These are phyloP conservation scores for Cheilosia vernalis DNA, from an alignment of 2,888 invertebrate species.

Conservation along the genomic window DNA sequence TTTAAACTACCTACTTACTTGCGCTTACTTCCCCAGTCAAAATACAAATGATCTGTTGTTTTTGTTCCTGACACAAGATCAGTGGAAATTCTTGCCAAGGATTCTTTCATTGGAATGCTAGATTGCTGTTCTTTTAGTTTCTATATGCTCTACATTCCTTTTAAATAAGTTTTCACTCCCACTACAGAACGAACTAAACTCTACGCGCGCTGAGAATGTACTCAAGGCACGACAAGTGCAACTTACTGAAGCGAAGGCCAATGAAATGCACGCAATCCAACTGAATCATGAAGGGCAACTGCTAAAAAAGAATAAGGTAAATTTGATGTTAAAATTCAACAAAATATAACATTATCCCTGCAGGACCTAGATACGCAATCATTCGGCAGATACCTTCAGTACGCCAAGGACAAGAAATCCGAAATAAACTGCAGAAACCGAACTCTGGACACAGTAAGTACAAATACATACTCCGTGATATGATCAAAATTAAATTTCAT, in stretches of 20 bases:
- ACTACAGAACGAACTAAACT: constrained; percentile 23
- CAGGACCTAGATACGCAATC: constrained; percentile 34
- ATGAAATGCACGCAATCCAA: constrained; percentile 16
- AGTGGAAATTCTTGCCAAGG: no score
- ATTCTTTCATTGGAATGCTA: no score
- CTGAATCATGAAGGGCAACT: constrained; percentile 23
- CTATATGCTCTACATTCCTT: neutral
- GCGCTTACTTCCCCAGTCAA: no score
- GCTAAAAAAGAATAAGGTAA: constrained; percentile 17
- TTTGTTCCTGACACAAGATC: no score
- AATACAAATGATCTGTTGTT: no score
- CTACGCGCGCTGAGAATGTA: neutral
- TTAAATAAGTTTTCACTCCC: neutral
- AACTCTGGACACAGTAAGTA: constrained; percentile 48
- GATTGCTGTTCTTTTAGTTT: no score
- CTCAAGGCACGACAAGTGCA: neutral
- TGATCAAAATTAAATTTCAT: neutral
- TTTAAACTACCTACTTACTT: no score
- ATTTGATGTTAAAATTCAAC: accelerated
- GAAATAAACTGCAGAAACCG: constrained; percentile 52
- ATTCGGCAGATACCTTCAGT: constrained; percentile 33
- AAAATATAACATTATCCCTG: neutral
- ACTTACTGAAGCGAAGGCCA: constrained; percentile 16
- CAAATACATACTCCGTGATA: neutral
- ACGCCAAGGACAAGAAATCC: constrained; percentile 35